Conservation (phyloP, 2,888 invertebrate genomes). For the Apantesis nais region DNA sequence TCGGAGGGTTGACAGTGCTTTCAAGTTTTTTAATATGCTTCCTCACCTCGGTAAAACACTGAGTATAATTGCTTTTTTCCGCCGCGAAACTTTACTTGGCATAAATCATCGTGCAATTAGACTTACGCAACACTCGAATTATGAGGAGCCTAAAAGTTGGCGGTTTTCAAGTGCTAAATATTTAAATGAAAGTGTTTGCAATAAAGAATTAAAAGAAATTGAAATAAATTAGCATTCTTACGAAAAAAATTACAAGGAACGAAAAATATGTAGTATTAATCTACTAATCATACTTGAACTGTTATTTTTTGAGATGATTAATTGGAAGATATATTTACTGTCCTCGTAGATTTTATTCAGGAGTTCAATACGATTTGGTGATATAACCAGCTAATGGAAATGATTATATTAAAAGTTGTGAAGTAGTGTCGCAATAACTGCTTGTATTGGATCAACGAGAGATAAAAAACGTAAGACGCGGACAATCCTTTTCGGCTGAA, state of each 20-base stretch:
- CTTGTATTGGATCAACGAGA: constrained; percentile 71
- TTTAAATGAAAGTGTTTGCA: constrained; percentile 18
- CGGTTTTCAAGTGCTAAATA: constrained; percentile 12
- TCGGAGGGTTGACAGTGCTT: constrained; percentile 79
- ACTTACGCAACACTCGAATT: constrained; percentile 32
- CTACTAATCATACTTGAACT: background rate
- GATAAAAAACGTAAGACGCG: constrained; percentile 78
- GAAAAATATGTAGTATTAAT: background rate
- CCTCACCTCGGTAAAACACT: constrained; percentile 82
- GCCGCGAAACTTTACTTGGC: constrained; percentile 65
- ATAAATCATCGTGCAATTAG: constrained; percentile 51
- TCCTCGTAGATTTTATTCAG: background rate
- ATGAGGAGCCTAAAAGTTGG: constrained; percentile 24
- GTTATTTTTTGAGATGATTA: background rate
- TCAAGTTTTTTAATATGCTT: constrained; percentile 85
- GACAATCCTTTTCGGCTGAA: constrained; percentile 80
- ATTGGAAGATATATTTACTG: background rate
- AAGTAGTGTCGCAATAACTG: constrained; percentile 66
- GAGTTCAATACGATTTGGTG: background rate
- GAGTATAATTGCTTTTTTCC: constrained; percentile 82
- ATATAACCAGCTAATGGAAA: background rate
- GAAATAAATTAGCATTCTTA: constrained; percentile 12
- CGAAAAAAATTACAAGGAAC: constrained; percentile 4
- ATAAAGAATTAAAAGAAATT: constrained; percentile 12
- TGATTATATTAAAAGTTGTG: constrained; percentile 29